A percentile compares a stretch with the other conserved stretches of the same genome.
Conservation (phyloP, 1,140 invertebrate species). For the Augochlora pura region DNA sequence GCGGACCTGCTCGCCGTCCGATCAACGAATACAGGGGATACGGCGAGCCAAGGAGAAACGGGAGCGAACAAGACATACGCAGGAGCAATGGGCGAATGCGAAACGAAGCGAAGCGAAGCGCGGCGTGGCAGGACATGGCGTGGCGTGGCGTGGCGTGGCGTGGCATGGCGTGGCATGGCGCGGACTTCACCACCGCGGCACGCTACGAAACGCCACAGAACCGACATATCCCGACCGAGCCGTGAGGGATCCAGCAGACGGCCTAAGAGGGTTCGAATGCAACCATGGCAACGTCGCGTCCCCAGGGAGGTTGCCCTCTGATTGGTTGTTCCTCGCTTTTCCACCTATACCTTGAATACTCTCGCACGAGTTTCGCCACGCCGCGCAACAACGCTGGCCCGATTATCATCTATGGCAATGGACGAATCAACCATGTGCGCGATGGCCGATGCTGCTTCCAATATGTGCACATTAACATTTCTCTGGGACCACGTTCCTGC, state of each 20-base stretch:
- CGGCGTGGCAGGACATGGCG: background rate
- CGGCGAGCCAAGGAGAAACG: background rate
- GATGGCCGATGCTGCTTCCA: constrained; percentile 46
- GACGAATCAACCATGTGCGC: constrained; percentile 36
- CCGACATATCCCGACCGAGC: constrained; percentile 57
- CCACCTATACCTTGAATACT: constrained; percentile 71
- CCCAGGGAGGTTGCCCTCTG: constrained; percentile 78
- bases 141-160: constrained; percentile 25
- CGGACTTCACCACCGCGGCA: constrained; percentile 55
- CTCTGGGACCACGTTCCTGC: background rate
- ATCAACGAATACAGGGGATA: background rate
- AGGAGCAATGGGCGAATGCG: background rate
- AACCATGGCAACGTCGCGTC: constrained; percentile 80
- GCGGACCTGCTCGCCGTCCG: constrained; percentile 37
- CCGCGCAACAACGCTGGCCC: constrained; percentile 47
- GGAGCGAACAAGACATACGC: constrained; percentile 31
- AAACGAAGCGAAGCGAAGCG: constrained; percentile 22
- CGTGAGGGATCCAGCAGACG: constrained; percentile 74
- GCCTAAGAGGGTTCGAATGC: constrained; percentile 79
- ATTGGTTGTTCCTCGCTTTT: constrained; percentile 79
- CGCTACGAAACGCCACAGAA: constrained; percentile 56
- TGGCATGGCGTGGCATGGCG: background rate
- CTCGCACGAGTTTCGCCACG: constrained; percentile 58
- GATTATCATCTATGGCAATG: constrained; percentile 62
- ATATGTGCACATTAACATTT: background rate